Evolutionary conservation across 2,888 invertebrate genomes (phyloP).

Genomic region (Phortica magna): DNA sequence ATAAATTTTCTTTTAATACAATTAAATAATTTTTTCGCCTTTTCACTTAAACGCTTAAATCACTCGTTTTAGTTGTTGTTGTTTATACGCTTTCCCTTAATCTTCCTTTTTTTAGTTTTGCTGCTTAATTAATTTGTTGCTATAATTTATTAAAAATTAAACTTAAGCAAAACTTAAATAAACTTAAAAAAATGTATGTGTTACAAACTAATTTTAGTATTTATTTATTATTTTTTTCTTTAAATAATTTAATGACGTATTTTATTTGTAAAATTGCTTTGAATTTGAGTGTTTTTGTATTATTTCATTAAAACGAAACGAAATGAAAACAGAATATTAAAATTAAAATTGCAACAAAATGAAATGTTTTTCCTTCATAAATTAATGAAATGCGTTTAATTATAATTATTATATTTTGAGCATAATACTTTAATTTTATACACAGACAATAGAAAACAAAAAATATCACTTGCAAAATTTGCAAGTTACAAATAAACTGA

Average conservation of each 20-base stretch:
- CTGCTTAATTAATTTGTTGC: slow-evolving; percentile 19
- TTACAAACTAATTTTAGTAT: slow-evolving; percentile 18
- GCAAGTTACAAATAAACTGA: too few species aligned
- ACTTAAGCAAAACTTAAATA: slow-evolving; percentile 14
- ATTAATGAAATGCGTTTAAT: background rate
- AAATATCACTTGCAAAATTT: too few species aligned
- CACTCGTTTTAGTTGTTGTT: slow-evolving; percentile 51
- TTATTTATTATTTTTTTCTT: background rate
- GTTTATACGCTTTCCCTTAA: background rate
- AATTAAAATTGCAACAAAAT: background rate
- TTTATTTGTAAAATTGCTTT: slow-evolving; percentile 3
- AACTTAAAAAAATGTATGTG: background rate
- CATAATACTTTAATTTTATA: slow-evolving; percentile 1
- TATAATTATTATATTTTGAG: background rate
- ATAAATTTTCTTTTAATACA: slow-evolving; percentile 6
- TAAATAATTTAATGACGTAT: background rate
- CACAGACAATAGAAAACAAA: background rate
- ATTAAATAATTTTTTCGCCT: background rate
- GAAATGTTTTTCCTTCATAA: background rate
- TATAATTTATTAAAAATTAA: slow-evolving; percentile 22
- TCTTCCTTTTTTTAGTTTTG: background rate
- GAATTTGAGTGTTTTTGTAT: slow-evolving; percentile 1
- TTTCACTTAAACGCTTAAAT: slow-evolving; percentile 55
- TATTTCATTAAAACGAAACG: background rate
- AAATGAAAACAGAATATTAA: background rate